Evolutionary conservation across 2,797 vertebrate genomes (phyloP).

Genomic region (Nannoperca obscura): DNA sequence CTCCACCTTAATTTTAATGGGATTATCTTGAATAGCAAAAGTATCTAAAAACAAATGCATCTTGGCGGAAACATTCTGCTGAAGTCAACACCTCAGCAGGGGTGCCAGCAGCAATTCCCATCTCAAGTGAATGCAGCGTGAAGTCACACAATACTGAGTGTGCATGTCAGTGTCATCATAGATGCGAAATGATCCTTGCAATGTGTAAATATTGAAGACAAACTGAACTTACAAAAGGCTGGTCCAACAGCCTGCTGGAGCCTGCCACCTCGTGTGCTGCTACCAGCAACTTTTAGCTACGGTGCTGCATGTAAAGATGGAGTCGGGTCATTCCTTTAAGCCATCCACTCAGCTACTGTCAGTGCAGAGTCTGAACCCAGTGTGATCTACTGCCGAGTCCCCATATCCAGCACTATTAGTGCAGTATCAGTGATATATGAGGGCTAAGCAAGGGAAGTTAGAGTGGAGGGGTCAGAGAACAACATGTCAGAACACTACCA

Average conservation of each 20-base stretch:
- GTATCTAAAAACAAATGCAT: not conserved
- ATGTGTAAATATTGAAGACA: not conserved
- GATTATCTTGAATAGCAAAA: not conserved
- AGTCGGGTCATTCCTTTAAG: conserved; percentile 47
- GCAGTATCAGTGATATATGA: conserved; percentile 63
- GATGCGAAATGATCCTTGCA: not conserved
- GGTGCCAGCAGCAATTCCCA: not conserved
- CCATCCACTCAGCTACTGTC: conserved; percentile 46
- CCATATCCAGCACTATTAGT: conserved; percentile 49
- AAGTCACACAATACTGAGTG: not conserved
- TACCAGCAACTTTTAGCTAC: conserved; percentile 16
- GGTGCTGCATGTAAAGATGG: conserved; percentile 20
- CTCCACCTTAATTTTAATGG: not conserved
- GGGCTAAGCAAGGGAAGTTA: conserved; percentile 47
- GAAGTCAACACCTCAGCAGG: not conserved
- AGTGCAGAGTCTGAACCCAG: conserved; percentile 24
- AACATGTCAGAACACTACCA: conserved; percentile 46
- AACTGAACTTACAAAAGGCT: not conserved
- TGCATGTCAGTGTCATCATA: not conserved
- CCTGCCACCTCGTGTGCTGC: conserved; percentile 7
- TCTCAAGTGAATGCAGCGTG: not conserved
- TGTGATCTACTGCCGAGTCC: conserved; percentile 50
- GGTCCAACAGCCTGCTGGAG: not conserved
- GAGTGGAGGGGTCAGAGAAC: conserved; percentile 57
- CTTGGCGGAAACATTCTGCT: not conserved